Percentiles rank a stretch among this genome's conserved stretches.
phyloP scores from a whole-genome alignment of 2,113 vertebrate genomes.

The Toxotes chatareus region DNA sequence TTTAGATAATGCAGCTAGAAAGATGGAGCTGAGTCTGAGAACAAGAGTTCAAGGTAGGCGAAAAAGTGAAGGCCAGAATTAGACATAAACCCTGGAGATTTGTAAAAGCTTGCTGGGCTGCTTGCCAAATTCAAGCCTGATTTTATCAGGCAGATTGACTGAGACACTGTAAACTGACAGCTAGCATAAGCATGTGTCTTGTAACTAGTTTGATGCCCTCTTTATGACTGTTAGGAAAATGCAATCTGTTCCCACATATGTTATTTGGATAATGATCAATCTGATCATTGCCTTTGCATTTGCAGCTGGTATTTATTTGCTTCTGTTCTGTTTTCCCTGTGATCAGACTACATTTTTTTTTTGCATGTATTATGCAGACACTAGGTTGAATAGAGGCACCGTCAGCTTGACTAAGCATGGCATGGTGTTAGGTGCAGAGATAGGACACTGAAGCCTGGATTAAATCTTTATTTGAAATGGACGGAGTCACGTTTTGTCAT shows the following conservation, averaged over 20 bases:
- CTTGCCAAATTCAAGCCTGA: constrained; percentile 11
- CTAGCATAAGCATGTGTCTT: constrained; percentile 17
- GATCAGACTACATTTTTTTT: background rate
- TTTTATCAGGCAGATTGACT: constrained; percentile 32
- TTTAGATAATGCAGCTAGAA: background rate
- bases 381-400: background rate
- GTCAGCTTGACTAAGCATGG: background rate
- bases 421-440: background rate
- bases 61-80: constrained; percentile 5
- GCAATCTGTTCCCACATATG: constrained; percentile 9
- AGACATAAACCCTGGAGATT: constrained; percentile 9
- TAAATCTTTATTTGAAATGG: constrained; percentile 6
- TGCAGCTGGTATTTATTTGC: constrained; percentile 24
- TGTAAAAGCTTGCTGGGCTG: constrained; percentile 5
- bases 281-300: constrained; percentile 11
- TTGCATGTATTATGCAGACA: background rate
- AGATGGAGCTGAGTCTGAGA: constrained; percentile 18
- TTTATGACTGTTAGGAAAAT: constrained; percentile 33
- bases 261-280: constrained; percentile 25
- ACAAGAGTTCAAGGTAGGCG: background rate
- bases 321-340: background rate
- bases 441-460: background rate
- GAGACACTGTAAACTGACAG: constrained; percentile 33
- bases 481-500: constrained; percentile 1
- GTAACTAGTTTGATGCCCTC: constrained; percentile 10